Base-by-base conservation (phyloP, 2,113 vertebrate species). In the Damaliscus lunatus region DNA sequence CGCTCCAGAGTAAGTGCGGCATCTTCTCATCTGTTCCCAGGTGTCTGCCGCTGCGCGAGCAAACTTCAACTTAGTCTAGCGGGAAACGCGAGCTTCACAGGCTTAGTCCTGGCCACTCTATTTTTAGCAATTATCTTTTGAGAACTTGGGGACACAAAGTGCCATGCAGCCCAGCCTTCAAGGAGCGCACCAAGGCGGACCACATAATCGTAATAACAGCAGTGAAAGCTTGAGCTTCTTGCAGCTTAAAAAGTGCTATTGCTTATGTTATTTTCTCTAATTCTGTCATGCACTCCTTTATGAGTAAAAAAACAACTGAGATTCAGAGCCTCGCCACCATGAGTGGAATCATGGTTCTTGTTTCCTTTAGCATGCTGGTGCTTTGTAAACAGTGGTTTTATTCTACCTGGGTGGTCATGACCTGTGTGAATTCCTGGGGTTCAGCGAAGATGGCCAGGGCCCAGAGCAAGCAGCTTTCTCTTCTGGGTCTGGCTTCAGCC, bases 61-160 rank as follows among this genome's bases (percentile, higher is more conserved):
- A 7, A 8, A 25, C 13, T 29, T 71, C 21, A 11, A 5, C 7
- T 71, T 55, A 5, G 0, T n/a, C 40, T 17, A 19, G 50, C 1
- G 9, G 59, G 43, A 52, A 74, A 27, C 27, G 7, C 0, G 27
- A 90, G 36, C 50, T 52, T 29, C 40, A 36, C 33, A 52, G 46
- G 17, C 27, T 17, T n/a, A 6, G 13, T 27, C 13, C 43, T 23
- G 0, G 4, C 13, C 25, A 0, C 46, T 23, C 53, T 60, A 6
- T 12, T 91, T 91, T 91, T 14, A 25, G 77, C 17, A 40, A 23
- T 21, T 16, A 7, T 64, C 33, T 55, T 52, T 16, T 60, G 60
- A 67, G 62, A 33, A 91, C 82, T 55, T 78, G 46, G 50, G 81
- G 43, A 67, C n/a, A 48, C 31, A 13, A 50, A 43, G 15, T 46